Percentiles rank a stretch among this genome's conserved stretches.
phyloP scores from a whole-genome alignment of 2,797 vertebrate species.

The Nasua narica region DNA sequence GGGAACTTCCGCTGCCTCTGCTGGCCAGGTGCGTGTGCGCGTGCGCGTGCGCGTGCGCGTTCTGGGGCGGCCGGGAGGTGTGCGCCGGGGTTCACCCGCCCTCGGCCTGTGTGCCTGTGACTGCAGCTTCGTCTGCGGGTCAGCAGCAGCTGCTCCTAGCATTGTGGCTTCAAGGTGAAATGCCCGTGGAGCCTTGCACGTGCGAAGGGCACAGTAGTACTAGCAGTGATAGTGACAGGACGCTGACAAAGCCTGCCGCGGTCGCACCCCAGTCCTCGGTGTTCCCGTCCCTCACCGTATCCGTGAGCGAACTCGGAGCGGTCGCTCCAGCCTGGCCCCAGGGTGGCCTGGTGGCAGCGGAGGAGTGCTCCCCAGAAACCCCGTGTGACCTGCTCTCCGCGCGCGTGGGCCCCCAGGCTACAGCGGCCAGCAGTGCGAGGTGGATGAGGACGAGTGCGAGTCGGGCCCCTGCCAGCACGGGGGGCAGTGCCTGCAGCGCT shows the following conservation, averaged over 20 bases:
- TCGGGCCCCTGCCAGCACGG: constrained; percentile 87
- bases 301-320: neutral
- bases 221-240: rapidly evolving
- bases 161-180: rapidly evolving
- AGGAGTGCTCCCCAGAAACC: neutral
- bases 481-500: constrained; percentile 89
- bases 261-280: rapidly evolving
- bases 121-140: neutral
- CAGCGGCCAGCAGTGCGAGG: constrained; percentile 88
- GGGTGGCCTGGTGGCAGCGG: neutral
- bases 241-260: neutral
- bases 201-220: rapidly evolving
- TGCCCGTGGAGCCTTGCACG: neutral
- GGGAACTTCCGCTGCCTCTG: constrained; percentile 91
- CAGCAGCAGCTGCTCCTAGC: rapidly evolving
- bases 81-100: neutral
- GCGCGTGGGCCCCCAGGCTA: constrained; percentile 85
- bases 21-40: constrained; percentile 89
- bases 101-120: rapidly evolving
- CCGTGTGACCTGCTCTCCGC: neutral
- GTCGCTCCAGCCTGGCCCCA: neutral
- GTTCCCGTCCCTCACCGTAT: neutral
- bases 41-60: constrained; percentile 75
- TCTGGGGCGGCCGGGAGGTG: neutral
- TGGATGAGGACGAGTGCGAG: constrained; percentile 91